These are phyloP conservation scores for Drosophila bipectinata DNA, from an alignment of 1,140 invertebrate species.

Conservation along the genomic window DNA sequence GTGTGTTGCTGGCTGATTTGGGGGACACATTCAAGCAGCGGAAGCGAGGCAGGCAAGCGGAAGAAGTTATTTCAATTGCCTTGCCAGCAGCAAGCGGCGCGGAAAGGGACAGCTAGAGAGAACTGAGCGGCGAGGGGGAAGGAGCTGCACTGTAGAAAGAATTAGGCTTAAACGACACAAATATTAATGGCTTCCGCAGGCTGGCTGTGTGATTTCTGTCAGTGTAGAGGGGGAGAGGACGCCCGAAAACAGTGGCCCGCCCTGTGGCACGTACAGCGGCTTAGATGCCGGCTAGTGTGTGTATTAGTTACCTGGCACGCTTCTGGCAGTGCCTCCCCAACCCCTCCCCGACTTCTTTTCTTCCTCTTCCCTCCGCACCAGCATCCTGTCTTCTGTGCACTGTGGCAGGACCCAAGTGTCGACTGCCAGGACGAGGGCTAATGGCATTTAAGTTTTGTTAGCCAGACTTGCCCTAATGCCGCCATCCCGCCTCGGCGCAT, in stretches of 20 bases:
- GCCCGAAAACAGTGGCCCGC: slow-evolving; percentile 23
- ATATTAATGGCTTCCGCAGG: too few relatives aligned
- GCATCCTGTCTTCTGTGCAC: slow-evolving; percentile 7
- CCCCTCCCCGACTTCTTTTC: background rate
- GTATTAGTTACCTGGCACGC: slow-evolving; percentile 76
- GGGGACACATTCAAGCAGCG: slow-evolving; percentile 79
- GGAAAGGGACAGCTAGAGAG: slow-evolving; percentile 4
- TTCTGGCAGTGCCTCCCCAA: slow-evolving; percentile 38
- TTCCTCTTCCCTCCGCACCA: background rate
- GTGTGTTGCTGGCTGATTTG: slow-evolving; percentile 45
- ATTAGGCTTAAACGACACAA: background rate
- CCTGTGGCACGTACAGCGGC: slow-evolving; percentile 67
- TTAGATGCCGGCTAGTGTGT: slow-evolving; percentile 54
- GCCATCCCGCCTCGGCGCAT: slow-evolving; percentile 22
- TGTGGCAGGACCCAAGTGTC: slow-evolving; percentile 52
- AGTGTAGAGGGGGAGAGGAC: slow-evolving; percentile 8
- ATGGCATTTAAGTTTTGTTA: slow-evolving; percentile 77
- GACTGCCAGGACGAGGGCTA: slow-evolving; percentile 64
- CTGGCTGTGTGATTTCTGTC: background rate
- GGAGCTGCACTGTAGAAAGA: background rate
- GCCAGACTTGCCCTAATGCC: slow-evolving; percentile 13
- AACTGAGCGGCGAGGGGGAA: background rate
- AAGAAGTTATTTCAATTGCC: slow-evolving; percentile 81
- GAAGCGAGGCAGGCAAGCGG: slow-evolving; percentile 77
- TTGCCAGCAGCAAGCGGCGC: slow-evolving; percentile 39